Base-by-base conservation (phyloP, 2,797 vertebrate genomes). In the Sternotherus odoratus region DNA sequence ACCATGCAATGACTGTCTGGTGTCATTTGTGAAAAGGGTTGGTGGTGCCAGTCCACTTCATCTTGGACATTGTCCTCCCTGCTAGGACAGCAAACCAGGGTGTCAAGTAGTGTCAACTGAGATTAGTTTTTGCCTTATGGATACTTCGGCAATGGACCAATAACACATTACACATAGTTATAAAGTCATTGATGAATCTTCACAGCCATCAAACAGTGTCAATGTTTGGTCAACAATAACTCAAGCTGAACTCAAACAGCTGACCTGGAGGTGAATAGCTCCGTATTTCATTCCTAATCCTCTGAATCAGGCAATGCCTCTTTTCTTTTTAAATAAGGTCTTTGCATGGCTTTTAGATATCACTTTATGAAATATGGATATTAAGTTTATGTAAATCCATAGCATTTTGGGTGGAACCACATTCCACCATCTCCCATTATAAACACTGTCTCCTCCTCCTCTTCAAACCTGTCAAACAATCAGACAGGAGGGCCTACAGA, bases 141-240 rank as follows among this genome's bases (percentile, higher is more conserved):
- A 95, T 91, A 94, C 74, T 89, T 94, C 92, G 96, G 89, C 92
- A 83, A 79, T 87, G 86, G 92, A 94, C 88, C 96, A 96, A 91
- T 95, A 96, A 94, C 94, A 86, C 89, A 95, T 94, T 86, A 91
- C 94, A 30, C 89, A 86, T 92, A 97, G 66, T 79, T 54, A 79
- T 95, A 95, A 97, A 94, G 81, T 86, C 92, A 96, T 11, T 97
- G 95, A 96, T 97, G 43, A 97, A 92, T 96, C 86, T 93, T 88
- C 95, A 96, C 87, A 95, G 93, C 66, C 91, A 87, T 83, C 83
- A 96, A 95, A 96, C 96, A 96, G 95, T 95, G 92, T 96, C 97
- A 96, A 96, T 94, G 95, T 97, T 97, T 97, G 96, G 97, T 97
- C 95, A 96, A 94, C 96, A 96, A 97, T 96, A 96, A 96, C 92